Base-by-base conservation (phyloP, 1,140 invertebrate species). In the Thaumatotibia leucotreta region DNA sequence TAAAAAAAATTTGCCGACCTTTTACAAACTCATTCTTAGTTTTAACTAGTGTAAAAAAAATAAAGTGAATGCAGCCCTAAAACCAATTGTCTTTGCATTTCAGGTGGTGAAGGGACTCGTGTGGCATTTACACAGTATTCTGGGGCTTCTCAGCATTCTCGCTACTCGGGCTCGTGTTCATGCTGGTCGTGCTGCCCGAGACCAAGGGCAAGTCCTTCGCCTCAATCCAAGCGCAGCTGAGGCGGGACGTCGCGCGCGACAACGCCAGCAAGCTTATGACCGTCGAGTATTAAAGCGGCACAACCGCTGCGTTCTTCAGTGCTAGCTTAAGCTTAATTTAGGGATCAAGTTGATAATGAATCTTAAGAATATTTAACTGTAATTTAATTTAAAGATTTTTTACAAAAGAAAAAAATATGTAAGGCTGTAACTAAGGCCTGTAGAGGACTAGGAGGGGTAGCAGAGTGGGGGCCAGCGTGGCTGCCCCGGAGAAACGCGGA, bases 161-260 rank as follows among this genome's bases (percentile, higher is more conserved):
- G 23, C 73, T 94, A 0, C 49, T 94, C 1, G 93, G 95, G 5
- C 77, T 94, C 0, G 64, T 95, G 14, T 96, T 94, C 76, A 93
- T 94, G 50, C 85, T 94, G 22, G 84, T 92, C 2, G 92, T 92
- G 45, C 90, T 97, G 20, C 96, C 96, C 0, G 96, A 97, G 88
- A 97, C 96, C 0, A 97, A 97, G 86, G 95, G 95, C 9, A 96
- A 95, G 80, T 94, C 94, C 0, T 92, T 97, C 45, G 93, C 88
- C 4, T 80, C 75, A 66, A 92, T 92, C 66, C 91, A 92, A 67
- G 82, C 84, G 5, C 82, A 89, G 61, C 73, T 92, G 6, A 70
- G 74, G 24, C 74, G 87, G 29, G 87, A 89, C 66, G 86, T 87
- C 27, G 87, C 80, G 0, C 73, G 84, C 4, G 86, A 88, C 74